Percentiles rank a stretch among this genome's conserved stretches.
Evolutionary conservation across 2,113 vertebrate species (phyloP).

Genomic region (Progne subis): DNA sequence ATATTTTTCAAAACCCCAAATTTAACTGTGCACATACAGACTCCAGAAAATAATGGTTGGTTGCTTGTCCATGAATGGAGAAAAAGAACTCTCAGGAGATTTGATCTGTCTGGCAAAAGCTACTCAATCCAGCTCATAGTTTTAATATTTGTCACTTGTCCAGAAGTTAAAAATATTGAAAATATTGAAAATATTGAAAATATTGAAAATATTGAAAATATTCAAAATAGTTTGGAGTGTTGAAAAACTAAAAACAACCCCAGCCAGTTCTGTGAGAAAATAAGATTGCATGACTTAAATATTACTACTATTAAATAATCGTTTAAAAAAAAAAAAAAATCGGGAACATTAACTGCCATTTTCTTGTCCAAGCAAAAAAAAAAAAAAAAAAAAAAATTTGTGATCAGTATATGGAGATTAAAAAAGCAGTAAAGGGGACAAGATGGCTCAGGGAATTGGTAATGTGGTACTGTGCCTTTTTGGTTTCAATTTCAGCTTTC

Average conservation of each 20-base stretch:
- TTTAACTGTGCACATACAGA: background rate
- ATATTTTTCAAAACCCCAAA: background rate
- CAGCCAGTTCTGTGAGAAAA: background rate
- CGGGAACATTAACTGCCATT: background rate
- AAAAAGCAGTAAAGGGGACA: background rate
- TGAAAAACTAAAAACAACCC: background rate
- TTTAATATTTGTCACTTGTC: constrained; percentile 34
- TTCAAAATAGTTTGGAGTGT: background rate
- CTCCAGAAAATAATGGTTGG: background rate
- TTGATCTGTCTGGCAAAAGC: background rate
- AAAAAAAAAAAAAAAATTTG: background rate
- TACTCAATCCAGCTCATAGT: background rate
- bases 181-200: constrained; percentile 39
- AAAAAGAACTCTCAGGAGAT: background rate
- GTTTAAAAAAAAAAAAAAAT: background rate
- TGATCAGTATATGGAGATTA: background rate
- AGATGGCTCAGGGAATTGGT: constrained; percentile 2
- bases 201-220: constrained; percentile 37
- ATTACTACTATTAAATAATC: background rate
- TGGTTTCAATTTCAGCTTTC: constrained; percentile 55
- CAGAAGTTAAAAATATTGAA: constrained; percentile 35
- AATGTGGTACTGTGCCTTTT: constrained; percentile 21
- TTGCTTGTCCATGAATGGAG: background rate
- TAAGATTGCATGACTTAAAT: background rate
- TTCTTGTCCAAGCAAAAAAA: background rate